Percentiles rank a stretch among this genome's conserved stretches.
These are phyloP conservation scores for Xenopus borealis DNA, from an alignment of 2,113 vertebrate species.

Conservation along the genomic window DNA sequence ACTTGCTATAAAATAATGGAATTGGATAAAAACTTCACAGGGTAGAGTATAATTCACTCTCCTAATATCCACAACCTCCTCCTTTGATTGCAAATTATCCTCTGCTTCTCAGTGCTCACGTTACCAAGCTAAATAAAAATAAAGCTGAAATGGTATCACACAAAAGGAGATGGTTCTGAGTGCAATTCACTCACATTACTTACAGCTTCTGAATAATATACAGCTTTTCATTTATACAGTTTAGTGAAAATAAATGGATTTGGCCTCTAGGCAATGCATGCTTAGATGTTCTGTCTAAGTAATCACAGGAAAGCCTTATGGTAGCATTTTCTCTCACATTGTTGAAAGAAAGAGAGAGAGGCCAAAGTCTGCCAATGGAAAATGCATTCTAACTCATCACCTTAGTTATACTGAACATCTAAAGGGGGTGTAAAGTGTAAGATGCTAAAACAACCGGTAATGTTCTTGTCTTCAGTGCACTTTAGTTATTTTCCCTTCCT, in stretches of 20 bases:
- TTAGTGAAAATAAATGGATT: constrained; percentile 6
- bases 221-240: constrained; percentile 1
- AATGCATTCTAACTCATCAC: not conserved
- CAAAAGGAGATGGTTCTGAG: not conserved
- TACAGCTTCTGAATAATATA: constrained; percentile 3
- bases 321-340: not conserved
- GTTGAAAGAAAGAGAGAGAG: not conserved
- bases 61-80: not conserved
- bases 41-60: not conserved
- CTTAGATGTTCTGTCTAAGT: not conserved
- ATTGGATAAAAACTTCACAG: not conserved
- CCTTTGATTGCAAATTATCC: not conserved
- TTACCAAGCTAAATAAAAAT: not conserved
- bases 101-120: not conserved
- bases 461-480: too few relatives aligned
- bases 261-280: not conserved
- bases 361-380: not conserved
- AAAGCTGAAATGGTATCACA: not conserved
- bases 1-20: not conserved
- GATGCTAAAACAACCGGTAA: too few relatives aligned
- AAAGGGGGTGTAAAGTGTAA: too few relatives aligned
- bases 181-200: constrained; percentile 1
- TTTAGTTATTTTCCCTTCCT: too few relatives aligned
- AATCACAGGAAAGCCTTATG: not conserved
- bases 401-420: not conserved